Evolutionary conservation across 2,888 invertebrate genomes (phyloP).

Genomic region (Thymelicus lineola): DNA sequence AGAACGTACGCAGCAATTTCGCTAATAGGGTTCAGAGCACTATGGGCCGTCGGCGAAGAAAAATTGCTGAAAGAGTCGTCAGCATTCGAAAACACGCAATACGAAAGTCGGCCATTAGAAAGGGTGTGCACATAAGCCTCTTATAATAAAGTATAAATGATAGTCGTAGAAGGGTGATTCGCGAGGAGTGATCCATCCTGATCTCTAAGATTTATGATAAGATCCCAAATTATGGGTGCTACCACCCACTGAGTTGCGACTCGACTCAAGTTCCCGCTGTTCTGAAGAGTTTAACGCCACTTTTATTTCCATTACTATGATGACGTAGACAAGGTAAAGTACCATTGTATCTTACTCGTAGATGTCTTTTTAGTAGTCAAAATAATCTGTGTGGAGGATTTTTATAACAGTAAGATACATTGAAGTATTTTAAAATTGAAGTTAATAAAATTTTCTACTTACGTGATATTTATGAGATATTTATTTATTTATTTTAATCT

Average conservation of each 20-base stretch:
- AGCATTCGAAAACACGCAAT: slow-evolving; percentile 36
- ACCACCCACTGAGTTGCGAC: slow-evolving; percentile 57
- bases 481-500: no score
- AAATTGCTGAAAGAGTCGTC: slow-evolving; percentile 43
- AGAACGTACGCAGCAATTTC: slow-evolving; percentile 47
- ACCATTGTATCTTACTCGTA: slow-evolving; percentile 17
- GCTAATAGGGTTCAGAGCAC: slow-evolving; percentile 49
- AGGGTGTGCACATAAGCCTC: slow-evolving; percentile 60
- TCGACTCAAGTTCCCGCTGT: slow-evolving; percentile 43
- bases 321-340: slow-evolving; percentile 38
- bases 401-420: no score
- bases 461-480: no score
- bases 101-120: slow-evolving; percentile 37
- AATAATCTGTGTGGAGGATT: slow-evolving; percentile 12
- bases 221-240: slow-evolving; percentile 67
- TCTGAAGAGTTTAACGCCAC: slow-evolving; percentile 35
- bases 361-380: slow-evolving; percentile 20
- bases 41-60: slow-evolving; percentile 41
- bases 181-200: slow-evolving; percentile 60
- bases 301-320: slow-evolving; percentile 41
- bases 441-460: no score
- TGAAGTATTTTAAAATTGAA: no score
- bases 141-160: slow-evolving; percentile 71
- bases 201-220: slow-evolving; percentile 70
- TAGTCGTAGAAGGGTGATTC: slow-evolving; percentile 54